Conservation (phyloP, 2,797 vertebrate species). For the Euthynnus affinis region DNA sequence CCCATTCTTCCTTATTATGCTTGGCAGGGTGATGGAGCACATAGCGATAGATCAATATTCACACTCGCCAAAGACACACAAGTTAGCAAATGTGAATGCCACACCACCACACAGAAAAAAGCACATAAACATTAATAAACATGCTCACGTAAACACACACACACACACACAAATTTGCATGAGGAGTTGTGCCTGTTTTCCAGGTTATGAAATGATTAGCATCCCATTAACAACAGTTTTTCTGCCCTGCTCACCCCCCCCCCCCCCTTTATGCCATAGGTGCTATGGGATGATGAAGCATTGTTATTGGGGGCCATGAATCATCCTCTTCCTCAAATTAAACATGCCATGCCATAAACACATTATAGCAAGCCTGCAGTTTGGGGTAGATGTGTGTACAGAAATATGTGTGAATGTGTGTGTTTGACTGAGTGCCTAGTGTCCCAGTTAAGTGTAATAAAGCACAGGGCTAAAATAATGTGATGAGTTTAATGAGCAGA, state of each 20-base stretch:
- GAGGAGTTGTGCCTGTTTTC: conserved; percentile 62
- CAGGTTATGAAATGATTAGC: conserved; percentile 80
- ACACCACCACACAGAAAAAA: neutral
- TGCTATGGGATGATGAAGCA: conserved; percentile 73
- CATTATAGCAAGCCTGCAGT: conserved; percentile 63
- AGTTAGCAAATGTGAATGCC: conserved; percentile 11
- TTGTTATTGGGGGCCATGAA: conserved; percentile 72
- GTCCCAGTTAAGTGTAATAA: conserved; percentile 84
- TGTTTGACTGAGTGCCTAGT: conserved; percentile 72
- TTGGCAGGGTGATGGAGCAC: conserved; percentile 81
- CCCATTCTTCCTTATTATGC: conserved; percentile 81
- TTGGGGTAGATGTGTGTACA: conserved; percentile 48
- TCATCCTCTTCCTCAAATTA: conserved; percentile 79
- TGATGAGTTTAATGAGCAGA: conserved; percentile 85
- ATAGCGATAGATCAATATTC: conserved; percentile 78
- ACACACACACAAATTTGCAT: conserved; percentile 43
- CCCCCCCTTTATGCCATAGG: conserved; percentile 49
- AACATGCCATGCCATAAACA: conserved; percentile 73
- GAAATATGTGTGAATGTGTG: conserved; percentile 39
- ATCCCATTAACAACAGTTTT: conserved; percentile 72
- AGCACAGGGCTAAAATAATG: conserved; percentile 82
- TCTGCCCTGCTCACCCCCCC: conserved; percentile 42
- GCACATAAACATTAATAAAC: conserved; percentile 38
- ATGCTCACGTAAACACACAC: conserved; percentile 24
- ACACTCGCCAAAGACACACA: conserved; percentile 33